Evolutionary conservation across 2,797 vertebrate genomes (phyloP).

Genomic region (Chaenodraco wilsoni): DNA sequence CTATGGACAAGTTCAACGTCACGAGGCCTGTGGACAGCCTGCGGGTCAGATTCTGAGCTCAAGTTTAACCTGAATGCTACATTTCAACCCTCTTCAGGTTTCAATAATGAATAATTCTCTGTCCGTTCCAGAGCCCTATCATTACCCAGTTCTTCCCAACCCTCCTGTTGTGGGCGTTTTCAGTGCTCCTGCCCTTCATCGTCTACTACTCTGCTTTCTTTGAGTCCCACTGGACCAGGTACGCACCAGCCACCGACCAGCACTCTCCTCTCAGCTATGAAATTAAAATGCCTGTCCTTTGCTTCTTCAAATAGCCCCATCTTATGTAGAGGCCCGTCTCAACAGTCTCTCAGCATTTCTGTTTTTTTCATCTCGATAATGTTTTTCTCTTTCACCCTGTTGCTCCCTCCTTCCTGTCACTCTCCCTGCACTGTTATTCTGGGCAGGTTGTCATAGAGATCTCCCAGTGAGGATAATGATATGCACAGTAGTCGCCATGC

Average conservation of each 20-base stretch:
- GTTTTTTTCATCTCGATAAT: constrained; percentile 32
- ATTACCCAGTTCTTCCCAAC: constrained; percentile 97
- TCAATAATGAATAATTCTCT: constrained; percentile 25
- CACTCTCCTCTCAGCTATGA: constrained; percentile 32
- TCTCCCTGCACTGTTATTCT: constrained; percentile 75
- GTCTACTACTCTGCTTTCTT: constrained; percentile 97
- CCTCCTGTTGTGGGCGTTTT: constrained; percentile 94
- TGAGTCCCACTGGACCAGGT: constrained; percentile 98
- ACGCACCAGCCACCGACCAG: constrained; percentile 46
- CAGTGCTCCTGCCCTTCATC: constrained; percentile 93
- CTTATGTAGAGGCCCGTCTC: constrained; percentile 32
- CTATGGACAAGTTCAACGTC: constrained; percentile 98
- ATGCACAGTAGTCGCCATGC: constrained; percentile 76
- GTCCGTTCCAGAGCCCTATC: constrained; percentile 87
- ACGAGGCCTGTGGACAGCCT: constrained; percentile 93
- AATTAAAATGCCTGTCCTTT: constrained; percentile 51
- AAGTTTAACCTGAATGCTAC: background rate
- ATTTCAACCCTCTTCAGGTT: background rate
- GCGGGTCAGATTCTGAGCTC: constrained; percentile 81
- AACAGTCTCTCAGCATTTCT: constrained; percentile 21
- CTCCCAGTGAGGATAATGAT: constrained; percentile 81
- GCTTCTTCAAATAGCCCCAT: constrained; percentile 42
- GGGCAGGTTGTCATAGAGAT: constrained; percentile 88
- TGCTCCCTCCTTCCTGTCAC: constrained; percentile 64
- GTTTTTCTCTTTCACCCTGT: constrained; percentile 61